Evolutionary conservation across 1,140 invertebrate species (phyloP).

Genomic region (Drosophila pseudoobscura): DNA sequence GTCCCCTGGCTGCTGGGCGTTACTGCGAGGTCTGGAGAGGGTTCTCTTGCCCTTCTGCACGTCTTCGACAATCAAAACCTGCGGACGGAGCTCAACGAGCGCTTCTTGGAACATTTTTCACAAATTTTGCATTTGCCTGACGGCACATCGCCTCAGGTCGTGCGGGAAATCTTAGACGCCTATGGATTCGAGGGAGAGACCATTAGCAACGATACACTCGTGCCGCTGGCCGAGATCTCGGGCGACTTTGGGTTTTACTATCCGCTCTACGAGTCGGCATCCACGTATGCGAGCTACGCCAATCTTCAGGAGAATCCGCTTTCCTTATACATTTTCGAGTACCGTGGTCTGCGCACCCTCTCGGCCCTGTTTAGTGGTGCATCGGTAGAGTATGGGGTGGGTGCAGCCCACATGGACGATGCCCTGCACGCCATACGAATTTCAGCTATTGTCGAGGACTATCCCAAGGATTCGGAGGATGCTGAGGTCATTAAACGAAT

Average conservation of each 20-base stretch:
- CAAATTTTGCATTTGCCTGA: slow-evolving; percentile 30
- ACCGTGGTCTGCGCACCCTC: slow-evolving; percentile 5
- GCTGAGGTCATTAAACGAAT: slow-evolving; percentile 33
- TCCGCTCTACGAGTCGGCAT: slow-evolving; percentile 44
- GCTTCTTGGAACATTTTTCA: slow-evolving; percentile 35
- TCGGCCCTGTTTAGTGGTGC: background rate
- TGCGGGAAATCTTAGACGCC: slow-evolving; percentile 26
- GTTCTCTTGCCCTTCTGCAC: slow-evolving; percentile 35
- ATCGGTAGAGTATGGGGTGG: slow-evolving; percentile 19
- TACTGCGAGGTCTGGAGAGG: slow-evolving; percentile 68
- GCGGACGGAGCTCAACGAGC: slow-evolving; percentile 37
- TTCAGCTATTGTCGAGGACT: slow-evolving; percentile 24
- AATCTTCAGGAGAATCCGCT: slow-evolving; percentile 40
- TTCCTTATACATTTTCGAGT: slow-evolving; percentile 54
- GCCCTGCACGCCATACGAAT: slow-evolving; percentile 50
- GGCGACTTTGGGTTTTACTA: slow-evolving; percentile 60
- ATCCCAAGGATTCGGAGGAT: slow-evolving; percentile 37
- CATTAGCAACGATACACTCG: slow-evolving; percentile 47
- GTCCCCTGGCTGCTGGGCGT: slow-evolving; percentile 83
- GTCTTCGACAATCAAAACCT: slow-evolving; percentile 9
- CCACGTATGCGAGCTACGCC: slow-evolving; percentile 48
- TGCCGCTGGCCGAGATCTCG: slow-evolving; percentile 19
- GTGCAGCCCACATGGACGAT: slow-evolving; percentile 68
- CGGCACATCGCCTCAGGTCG: background rate
- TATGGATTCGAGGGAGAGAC: slow-evolving; percentile 17